Evolutionary conservation across 1,140 invertebrate species (phyloP).

Genomic region (Magallana gigas): DNA sequence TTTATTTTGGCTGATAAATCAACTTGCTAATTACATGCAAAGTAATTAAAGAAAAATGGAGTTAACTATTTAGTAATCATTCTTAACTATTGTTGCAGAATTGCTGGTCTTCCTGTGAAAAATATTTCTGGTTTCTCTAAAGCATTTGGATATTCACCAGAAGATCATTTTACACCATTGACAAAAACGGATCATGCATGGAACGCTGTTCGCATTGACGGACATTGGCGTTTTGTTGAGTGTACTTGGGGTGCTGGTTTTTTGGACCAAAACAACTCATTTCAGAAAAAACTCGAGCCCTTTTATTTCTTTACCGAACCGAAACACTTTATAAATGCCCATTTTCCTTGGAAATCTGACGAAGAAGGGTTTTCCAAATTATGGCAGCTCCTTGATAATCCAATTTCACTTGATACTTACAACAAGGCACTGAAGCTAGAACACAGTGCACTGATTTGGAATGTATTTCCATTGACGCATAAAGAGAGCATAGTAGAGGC

Average conservation of each 20-base stretch:
- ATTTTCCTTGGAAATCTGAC: constrained; percentile 79
- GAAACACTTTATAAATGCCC: constrained; percentile 79
- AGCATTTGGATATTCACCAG: constrained; percentile 96
- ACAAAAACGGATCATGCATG: constrained; percentile 82
- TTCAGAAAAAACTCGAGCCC: constrained; percentile 63
- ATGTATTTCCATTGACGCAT: constrained; percentile 33
- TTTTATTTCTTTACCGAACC: constrained; percentile 81
- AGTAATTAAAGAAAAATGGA: not conserved
- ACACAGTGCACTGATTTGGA: not conserved
- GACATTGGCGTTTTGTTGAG: constrained; percentile 70
- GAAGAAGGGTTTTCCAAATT: constrained; percentile 59
- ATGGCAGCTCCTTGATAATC: constrained; percentile 64
- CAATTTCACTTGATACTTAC: constrained; percentile 58
- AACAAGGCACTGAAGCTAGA: constrained; percentile 45
- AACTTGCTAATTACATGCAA: too few species aligned
- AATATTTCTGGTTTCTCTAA: constrained; percentile 90
- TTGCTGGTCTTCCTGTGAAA: constrained; percentile 52
- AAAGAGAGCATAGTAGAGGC: constrained; percentile 32
- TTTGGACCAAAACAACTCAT: constrained; percentile 57
- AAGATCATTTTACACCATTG: constrained; percentile 94
- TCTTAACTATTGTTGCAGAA: constrained; percentile 36
- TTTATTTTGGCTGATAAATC: too few species aligned
- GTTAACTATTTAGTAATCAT: not conserved
- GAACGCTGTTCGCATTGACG: constrained; percentile 67
- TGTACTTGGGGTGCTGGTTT: constrained; percentile 80